phyloP scores from a whole-genome alignment of 2,797 vertebrate genomes.

The Pachyuromys duprasi region DNA sequence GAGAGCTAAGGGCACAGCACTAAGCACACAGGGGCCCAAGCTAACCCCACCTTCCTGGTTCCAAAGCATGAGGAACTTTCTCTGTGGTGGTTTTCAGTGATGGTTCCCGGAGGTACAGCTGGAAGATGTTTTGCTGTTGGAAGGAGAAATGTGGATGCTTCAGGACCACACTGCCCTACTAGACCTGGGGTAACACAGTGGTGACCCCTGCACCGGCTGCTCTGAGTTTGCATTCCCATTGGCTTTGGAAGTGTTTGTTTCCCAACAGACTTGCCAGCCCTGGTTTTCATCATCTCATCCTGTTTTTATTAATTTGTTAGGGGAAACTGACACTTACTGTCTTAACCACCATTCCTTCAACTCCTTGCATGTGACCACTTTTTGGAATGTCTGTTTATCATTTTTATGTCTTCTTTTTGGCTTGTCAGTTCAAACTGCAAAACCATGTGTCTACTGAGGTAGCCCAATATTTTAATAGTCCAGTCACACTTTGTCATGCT shows the following conservation, averaged over 20 bases:
- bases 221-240: background rate
- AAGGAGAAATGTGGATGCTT: background rate
- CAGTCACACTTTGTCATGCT: background rate
- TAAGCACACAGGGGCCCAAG: background rate
- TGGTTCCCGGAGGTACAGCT: background rate
- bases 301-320: background rate
- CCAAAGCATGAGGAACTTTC: background rate
- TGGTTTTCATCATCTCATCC: conserved; percentile 1
- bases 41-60: background rate
- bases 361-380: background rate
- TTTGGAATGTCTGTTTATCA: conserved; percentile 25
- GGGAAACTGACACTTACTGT: background rate
- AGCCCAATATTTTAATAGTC: background rate
- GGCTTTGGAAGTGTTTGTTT: background rate
- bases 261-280: background rate
- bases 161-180: background rate
- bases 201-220: background rate
- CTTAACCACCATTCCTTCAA: conserved; percentile 33
- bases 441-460: background rate
- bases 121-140: background rate
- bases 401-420: conserved; percentile 62
- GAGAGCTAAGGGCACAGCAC: background rate
- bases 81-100: background rate
- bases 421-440: background rate
- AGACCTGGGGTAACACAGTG: background rate